phyloP scores from a whole-genome alignment of 2,113 vertebrate species.

The Poecile atricapillus region DNA sequence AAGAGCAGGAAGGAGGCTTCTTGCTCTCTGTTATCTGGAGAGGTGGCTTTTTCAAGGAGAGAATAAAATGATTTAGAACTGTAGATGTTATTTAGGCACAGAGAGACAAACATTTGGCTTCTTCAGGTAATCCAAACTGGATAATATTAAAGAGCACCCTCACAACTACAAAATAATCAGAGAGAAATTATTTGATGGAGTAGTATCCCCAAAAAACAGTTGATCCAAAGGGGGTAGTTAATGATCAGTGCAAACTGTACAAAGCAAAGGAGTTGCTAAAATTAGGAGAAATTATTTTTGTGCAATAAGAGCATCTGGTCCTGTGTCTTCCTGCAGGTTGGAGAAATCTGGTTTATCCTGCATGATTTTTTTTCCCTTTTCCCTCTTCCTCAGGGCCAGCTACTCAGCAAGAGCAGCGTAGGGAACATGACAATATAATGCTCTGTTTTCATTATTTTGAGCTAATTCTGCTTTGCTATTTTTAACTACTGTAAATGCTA shows the following conservation, averaged over 20 bases:
- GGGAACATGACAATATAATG: neutral
- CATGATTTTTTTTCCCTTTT: neutral
- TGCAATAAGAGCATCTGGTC: neutral
- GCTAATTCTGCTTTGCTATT: conserved; percentile 23
- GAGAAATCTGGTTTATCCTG: neutral
- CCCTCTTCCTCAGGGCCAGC: neutral
- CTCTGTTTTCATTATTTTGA: conserved; percentile 26
- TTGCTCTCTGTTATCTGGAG: neutral
- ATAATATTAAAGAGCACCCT: neutral
- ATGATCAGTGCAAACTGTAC: neutral
- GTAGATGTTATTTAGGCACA: neutral
- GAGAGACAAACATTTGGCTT: neutral
- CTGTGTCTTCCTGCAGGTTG: neutral
- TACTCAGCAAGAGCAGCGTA: neutral
- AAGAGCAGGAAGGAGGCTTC: neutral
- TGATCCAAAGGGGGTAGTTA: neutral
- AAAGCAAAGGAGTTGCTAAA: neutral
- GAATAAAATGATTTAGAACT: neutral
- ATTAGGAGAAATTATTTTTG: neutral
- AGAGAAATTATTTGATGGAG: neutral
- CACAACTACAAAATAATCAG: neutral
- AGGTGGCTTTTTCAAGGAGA: neutral
- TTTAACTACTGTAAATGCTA: conserved; percentile 35
- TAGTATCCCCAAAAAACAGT: neutral
- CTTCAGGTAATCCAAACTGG: neutral